A percentile compares a stretch with the other conserved stretches of the same genome.
phyloP scores from a whole-genome alignment of 1,140 invertebrate species.

The Neodiprion pinetum region DNA sequence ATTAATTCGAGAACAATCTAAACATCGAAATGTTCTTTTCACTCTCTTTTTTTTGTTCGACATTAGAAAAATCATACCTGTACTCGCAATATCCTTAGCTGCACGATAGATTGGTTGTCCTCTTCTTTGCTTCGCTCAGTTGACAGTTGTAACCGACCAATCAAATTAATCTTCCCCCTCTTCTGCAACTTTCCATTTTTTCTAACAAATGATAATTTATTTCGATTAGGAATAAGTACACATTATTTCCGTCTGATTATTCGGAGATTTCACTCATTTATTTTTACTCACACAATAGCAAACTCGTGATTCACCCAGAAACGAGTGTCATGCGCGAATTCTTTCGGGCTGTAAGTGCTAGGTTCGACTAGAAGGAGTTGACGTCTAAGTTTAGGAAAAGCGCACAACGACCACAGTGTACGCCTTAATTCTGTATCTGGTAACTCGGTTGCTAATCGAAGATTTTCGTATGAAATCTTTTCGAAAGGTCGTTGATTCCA shows the following conservation, averaged over 20 bases:
- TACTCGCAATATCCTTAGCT: slow-evolving; percentile 89
- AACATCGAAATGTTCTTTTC: no score
- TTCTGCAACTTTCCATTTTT: slow-evolving; percentile 96
- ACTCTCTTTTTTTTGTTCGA: background rate
- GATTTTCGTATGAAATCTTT: slow-evolving; percentile 93
- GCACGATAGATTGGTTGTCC: slow-evolving; percentile 97
- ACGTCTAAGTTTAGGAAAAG: slow-evolving; percentile 96
- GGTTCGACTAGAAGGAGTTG: slow-evolving; percentile 88
- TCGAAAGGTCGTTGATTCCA: slow-evolving; percentile 97
- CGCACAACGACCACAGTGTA: slow-evolving; percentile 96
- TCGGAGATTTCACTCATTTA: no score
- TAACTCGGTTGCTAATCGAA: slow-evolving; percentile 94
- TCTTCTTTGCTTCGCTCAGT: slow-evolving; percentile 96
- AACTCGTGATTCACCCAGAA: slow-evolving; percentile 99
- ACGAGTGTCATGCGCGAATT: slow-evolving; percentile 90
- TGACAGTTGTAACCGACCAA: slow-evolving; percentile 92
- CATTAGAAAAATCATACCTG: slow-evolving; percentile 65
- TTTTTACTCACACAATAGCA: slow-evolving; percentile 73
- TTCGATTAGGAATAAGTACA: slow-evolving; percentile 17
- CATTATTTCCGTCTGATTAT: background rate
- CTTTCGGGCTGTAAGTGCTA: slow-evolving; percentile 84
- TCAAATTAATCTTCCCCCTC: slow-evolving; percentile 92
- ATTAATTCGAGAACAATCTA: background rate
- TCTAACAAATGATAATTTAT: slow-evolving; percentile 48
- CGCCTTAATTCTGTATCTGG: slow-evolving; percentile 94